Base-by-base conservation (phyloP, 2,113 vertebrate species). In the Galemys pyrenaicus region DNA sequence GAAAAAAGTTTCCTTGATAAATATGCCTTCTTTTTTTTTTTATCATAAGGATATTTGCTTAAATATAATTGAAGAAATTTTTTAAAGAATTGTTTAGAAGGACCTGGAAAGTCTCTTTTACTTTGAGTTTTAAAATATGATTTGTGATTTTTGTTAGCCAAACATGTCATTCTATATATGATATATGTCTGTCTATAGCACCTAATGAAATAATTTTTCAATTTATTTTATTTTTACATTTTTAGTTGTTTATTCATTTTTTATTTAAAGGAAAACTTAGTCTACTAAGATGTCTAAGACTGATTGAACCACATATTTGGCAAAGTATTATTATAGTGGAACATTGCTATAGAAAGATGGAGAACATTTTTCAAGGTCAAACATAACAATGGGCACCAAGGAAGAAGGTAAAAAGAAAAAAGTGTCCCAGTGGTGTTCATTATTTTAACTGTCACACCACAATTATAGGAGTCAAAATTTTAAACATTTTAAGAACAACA, bases 41-140 rank as follows among this genome's bases (percentile, higher is more conserved):
- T 77, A 44, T 41, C 30, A 0, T 75, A 8, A 2, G 19, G 3
- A 80, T 75, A 73, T 56, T 89, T 87, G 12, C 28, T 70, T 91
- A 80, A 30, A 60, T 1, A 26, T 56, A 54, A 39, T 58, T 64
- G 32, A 56, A 44, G 0, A 35, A 35, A 37, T 90, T 73, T 87
- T 56, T 20, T 4, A 92, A 78, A 83, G 1, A 58, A 77, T 77
- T 71, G 0, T 39, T 93, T 83, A 67, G 19, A 64, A 90, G 49
- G 54, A 87, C 58, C 12, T 49, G 24, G 13, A 2, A 26, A 54
- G 2, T 67, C 1, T 12, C 4, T 9, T 79, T 44, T 17, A 46
- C 41, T 84, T 96, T 7, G 51, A 71, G 26, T 90, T 93, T 32
- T 77, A 74, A 92, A 64, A 58, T 83, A 84, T 9, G 16, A 79